A percentile compares a stretch with the other conserved stretches of the same genome.
phyloP scores from a whole-genome alignment of 2,113 vertebrate species.

The Hoplias malabaricus region DNA sequence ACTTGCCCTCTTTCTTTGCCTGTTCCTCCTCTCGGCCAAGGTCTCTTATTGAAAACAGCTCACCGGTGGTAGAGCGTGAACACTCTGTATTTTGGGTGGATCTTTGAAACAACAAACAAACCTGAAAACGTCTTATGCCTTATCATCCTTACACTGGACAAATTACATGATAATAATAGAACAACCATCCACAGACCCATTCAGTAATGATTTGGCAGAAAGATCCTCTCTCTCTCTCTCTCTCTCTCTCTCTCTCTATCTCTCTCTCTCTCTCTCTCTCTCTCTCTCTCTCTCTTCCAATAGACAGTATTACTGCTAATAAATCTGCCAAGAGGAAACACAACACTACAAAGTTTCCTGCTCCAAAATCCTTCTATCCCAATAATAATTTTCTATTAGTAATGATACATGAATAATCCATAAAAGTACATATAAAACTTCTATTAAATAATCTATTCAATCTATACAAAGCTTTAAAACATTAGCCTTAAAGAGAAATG shows the following conservation, averaged over 20 bases:
- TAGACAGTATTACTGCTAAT: constrained; percentile 26
- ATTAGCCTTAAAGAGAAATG: too few species aligned
- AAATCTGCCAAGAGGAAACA: constrained; percentile 8
- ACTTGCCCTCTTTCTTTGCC: constrained; percentile 37
- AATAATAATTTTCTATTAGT: neutral
- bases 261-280: constrained; percentile 9
- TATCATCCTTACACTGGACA: neutral
- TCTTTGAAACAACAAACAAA: constrained; percentile 12
- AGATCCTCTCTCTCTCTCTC: neutral
- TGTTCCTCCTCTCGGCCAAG: constrained; percentile 32
- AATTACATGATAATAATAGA: neutral
- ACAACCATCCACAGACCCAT: neutral
- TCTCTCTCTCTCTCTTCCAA: constrained; percentile 9
- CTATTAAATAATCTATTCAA: too few species aligned
- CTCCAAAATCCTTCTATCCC: neutral
- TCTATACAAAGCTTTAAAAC: too few species aligned
- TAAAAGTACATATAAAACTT: too few species aligned
- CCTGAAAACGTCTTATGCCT: neutral
- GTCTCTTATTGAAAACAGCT: constrained; percentile 58
- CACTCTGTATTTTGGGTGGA: constrained; percentile 19
- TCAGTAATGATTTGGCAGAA: neutral
- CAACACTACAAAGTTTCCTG: constrained; percentile 15
- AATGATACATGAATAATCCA: too few species aligned
- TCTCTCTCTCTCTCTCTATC: neutral
- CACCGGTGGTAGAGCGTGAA: neutral